A percentile compares a stretch with the other conserved stretches of the same genome.
Evolutionary conservation across 2,888 invertebrate genomes (phyloP).

Genomic region (Abrostola triplasia): DNA sequence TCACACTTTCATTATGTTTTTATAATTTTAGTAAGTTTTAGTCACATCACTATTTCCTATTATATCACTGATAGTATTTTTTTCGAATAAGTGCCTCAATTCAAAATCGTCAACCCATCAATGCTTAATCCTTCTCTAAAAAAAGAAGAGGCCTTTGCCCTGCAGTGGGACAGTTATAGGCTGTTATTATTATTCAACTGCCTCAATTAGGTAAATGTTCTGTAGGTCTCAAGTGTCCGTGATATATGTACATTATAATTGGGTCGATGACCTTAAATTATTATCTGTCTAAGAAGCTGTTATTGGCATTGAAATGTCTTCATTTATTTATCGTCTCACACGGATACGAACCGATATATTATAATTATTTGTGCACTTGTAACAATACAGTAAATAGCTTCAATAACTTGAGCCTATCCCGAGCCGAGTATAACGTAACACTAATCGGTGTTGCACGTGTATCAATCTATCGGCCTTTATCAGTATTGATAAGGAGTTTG

Average conservation of each 20-base stretch:
- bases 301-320: constrained; percentile 51
- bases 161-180: no score
- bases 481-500: constrained; percentile 49
- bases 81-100: not conserved
- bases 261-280: constrained; percentile 36
- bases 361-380: constrained; percentile 4
- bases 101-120: no score
- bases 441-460: constrained; percentile 46
- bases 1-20: constrained; percentile 14
- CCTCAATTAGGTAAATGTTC: constrained; percentile 3
- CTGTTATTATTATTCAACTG: no score
- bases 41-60: constrained; percentile 39
- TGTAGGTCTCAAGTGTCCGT: no score
- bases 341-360: constrained; percentile 23
- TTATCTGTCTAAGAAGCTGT: constrained; percentile 29
- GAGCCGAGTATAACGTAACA: constrained; percentile 31
- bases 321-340: constrained; percentile 39
- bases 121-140: no score
- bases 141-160: no score
- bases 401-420: constrained; percentile 5
- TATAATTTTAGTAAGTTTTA: constrained; percentile 2
- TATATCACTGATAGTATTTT: not conserved
- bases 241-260: constrained; percentile 5
- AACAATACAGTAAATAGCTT: constrained; percentile 1
- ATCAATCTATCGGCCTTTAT: constrained; percentile 50